These are phyloP conservation scores for Microtus ochrogaster DNA, from an alignment of 2,113 vertebrate genomes.

Conservation along the genomic window DNA sequence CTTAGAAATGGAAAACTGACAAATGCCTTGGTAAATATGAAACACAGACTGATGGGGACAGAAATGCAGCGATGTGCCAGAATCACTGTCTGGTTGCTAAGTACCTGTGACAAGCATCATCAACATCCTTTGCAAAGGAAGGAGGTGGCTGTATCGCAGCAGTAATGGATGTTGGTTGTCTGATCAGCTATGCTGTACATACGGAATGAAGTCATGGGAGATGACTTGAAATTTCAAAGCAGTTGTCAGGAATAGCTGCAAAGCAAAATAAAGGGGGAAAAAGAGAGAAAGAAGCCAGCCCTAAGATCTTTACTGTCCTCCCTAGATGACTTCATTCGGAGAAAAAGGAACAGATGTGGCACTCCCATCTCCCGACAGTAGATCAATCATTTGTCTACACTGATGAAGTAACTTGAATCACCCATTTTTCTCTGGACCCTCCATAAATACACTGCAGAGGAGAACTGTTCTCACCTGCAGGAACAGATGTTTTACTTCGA, in stretches of 20 bases:
- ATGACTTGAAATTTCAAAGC: not conserved
- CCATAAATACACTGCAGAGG: not conserved
- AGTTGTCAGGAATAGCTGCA: not conserved
- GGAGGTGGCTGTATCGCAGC: not conserved
- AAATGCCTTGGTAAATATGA: not conserved
- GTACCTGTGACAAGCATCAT: not conserved
- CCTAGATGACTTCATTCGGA: not conserved
- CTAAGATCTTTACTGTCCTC: not conserved
- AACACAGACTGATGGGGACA: not conserved
- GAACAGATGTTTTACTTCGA: constrained; percentile 27
- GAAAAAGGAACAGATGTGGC: not conserved
- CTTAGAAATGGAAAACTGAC: not conserved
- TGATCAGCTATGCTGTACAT: not conserved
- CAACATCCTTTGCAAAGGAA: not conserved
- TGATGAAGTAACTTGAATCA: constrained; percentile 16
- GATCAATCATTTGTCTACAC: constrained; percentile 5
- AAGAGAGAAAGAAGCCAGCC: not conserved
- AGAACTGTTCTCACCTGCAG: not conserved
- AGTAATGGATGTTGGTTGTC: not conserved
- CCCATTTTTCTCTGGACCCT: not conserved
- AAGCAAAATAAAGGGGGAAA: not conserved
- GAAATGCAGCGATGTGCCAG: not conserved
- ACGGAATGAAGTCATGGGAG: not conserved
- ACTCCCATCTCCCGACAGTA: not conserved
- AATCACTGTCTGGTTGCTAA: not conserved